phyloP scores from a whole-genome alignment of 2,888 invertebrate genomes.

The Philhelius pedissequus region DNA sequence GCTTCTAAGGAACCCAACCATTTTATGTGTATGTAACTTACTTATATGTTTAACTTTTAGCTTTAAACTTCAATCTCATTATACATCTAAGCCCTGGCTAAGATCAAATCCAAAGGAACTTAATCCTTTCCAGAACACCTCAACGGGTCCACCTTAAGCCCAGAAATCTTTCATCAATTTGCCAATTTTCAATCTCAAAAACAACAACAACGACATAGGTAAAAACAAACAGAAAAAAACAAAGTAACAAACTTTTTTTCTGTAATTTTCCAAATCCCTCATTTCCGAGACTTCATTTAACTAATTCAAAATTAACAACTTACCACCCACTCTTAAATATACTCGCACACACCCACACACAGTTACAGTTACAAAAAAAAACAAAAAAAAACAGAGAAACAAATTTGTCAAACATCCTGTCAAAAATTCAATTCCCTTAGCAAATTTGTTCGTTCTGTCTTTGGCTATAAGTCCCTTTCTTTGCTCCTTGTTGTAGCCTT shows the following conservation, averaged over 20 bases:
- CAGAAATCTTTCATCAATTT: constrained; percentile 48
- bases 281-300: constrained; percentile 57
- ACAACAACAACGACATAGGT: background rate
- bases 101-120: constrained; percentile 19
- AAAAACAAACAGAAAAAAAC: background rate
- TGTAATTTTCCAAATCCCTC: constrained; percentile 21
- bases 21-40: too few relatives aligned
- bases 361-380: background rate
- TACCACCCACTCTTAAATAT: constrained; percentile 4
- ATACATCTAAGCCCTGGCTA: background rate
- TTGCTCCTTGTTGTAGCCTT: background rate
- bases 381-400: background rate
- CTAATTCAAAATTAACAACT: constrained; percentile 67
- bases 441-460: constrained; percentile 14
- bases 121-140: constrained; percentile 24
- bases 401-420: constrained; percentile 65
- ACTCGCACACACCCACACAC: background rate
- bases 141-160: constrained; percentile 9
- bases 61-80: background rate
- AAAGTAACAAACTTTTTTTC: background rate
- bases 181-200: constrained; percentile 2
- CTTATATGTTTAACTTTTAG: background rate
- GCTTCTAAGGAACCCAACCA: too few relatives aligned
- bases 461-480: background rate
- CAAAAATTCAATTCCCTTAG: constrained; percentile 65